Evolutionary conservation across 2,113 vertebrate species (phyloP), one percentile per base, ranked within the genome.

Genomic region (Centropristis striata): DNA sequence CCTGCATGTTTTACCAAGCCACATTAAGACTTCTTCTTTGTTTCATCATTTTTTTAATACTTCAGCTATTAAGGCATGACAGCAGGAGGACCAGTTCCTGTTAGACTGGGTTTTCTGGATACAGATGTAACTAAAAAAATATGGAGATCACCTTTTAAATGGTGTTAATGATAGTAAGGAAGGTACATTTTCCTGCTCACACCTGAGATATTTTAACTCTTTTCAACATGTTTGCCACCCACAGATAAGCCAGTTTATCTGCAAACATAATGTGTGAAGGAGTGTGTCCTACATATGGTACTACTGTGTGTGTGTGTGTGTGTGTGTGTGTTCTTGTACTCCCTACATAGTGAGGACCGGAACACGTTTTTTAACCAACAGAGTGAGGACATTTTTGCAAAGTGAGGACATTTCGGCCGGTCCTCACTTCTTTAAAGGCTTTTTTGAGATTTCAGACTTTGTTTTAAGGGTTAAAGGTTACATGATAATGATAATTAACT

Each of bases 71-170:
- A 28, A 10, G 23, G 32, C 14, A 15, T 54, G 23, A 1, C 9
- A 37, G 10, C 49, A 25, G 15, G 15, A 51, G 72, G 1, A 47
- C 81, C 14, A 25, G 4, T 67, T 77, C 60, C 71, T 51, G 65
- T 89, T 75, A 1, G 59, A 86, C 90, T 60, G 81, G 85, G 10
- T 84, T 84, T 60, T 83, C 80, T 55, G 44, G 61, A 27, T 61
- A 2, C 7, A 42, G 11, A 42, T 69, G 11, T 50, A 13, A 59
- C 47, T 75, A 23, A 37, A 18, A 42, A 71, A 51, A n/a, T n/a
- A 14, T 1, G 0, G 11, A 58, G 6, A n/a, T 76, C 50, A 55
- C 39, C n/a, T 59, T 23, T 2, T 50, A 8, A 50, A 27, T 10
- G 14, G 18, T 55, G 15, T 21, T 41, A 53, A 7, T 10, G 1